Percentiles rank a stretch among this genome's conserved stretches.
Conservation (phyloP, 2,113 vertebrate genomes). For the Gallinago jamesoni region DNA sequence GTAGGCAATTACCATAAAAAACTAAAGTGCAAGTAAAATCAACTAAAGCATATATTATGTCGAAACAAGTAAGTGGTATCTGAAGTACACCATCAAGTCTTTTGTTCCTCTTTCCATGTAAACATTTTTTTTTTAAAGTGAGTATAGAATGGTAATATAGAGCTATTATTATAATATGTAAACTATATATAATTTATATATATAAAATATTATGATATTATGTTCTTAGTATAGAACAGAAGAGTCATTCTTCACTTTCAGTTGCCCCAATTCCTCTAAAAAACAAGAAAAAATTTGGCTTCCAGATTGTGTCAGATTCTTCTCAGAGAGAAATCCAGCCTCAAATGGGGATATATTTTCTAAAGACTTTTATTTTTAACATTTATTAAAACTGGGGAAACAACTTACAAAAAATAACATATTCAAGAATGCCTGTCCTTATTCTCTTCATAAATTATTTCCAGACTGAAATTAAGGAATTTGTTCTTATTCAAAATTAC, state of each 20-base stretch:
- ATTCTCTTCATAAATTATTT: constrained; percentile 39
- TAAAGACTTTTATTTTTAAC: not conserved
- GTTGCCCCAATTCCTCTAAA: not conserved
- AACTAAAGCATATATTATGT: not conserved
- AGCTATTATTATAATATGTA: not conserved
- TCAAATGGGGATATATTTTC: not conserved
- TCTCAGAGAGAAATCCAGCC: not conserved
- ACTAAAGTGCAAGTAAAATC: constrained; percentile 1
- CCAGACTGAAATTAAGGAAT: not conserved
- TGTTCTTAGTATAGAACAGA: not conserved
- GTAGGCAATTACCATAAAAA: constrained; percentile 33
- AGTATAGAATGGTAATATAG: not conserved
- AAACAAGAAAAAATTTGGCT: not conserved
- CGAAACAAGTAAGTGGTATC: not conserved
- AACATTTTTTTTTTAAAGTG: not conserved
- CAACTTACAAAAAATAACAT: not conserved
- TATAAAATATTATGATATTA: not conserved
- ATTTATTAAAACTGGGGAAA: not conserved
- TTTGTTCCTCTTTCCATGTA: not conserved
- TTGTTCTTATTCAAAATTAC: not conserved
- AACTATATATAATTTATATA: not conserved
- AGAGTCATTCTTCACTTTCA: not conserved
- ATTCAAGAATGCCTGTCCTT: not conserved
- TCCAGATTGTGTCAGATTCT: not conserved
- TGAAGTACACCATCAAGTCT: not conserved